phyloP scores from a whole-genome alignment of 1,140 invertebrate genomes.

The Drosophila orena region DNA sequence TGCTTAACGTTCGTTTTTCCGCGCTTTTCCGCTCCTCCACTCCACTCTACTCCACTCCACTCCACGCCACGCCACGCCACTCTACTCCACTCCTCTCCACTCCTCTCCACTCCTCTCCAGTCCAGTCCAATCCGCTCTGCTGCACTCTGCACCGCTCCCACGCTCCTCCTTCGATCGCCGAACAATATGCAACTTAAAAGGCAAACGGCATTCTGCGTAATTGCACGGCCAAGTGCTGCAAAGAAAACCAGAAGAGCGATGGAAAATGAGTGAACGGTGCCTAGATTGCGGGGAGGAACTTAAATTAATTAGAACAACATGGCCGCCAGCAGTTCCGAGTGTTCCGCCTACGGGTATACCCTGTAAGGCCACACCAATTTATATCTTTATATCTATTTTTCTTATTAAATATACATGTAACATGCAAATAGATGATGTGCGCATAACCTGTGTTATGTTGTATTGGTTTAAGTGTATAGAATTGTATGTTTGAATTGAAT shows the following conservation, averaged over 20 bases:
- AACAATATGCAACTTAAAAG: constrained; percentile 50
- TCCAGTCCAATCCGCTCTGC: too few relatives aligned
- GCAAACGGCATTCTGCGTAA: constrained; percentile 63
- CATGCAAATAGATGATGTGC: too few relatives aligned
- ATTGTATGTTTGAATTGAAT: not conserved
- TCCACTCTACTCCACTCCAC: too few relatives aligned
- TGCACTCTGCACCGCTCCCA: not conserved
- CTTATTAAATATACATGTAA: too few relatives aligned
- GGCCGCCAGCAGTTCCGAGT: constrained; percentile 3
- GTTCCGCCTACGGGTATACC: not conserved
- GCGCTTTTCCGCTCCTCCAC: too few relatives aligned
- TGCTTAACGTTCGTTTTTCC: constrained; percentile 34
- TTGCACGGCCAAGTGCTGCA: constrained; percentile 57
- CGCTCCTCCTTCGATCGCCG: constrained; percentile 11
- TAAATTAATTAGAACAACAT: constrained; percentile 58
- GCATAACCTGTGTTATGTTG: too few relatives aligned
- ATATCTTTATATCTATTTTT: too few relatives aligned
- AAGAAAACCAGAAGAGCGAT: constrained; percentile 20
- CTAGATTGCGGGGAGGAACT: constrained; percentile 8
- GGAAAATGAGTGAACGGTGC: constrained; percentile 31
- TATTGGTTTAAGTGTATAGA: too few relatives aligned
- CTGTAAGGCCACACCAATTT: not conserved
- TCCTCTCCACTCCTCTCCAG: too few relatives aligned
- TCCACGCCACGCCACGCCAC: too few relatives aligned
- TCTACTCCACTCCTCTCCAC: too few relatives aligned